Evolutionary conservation across 2,113 vertebrate genomes (phyloP).

Genomic region (Apus apus): DNA sequence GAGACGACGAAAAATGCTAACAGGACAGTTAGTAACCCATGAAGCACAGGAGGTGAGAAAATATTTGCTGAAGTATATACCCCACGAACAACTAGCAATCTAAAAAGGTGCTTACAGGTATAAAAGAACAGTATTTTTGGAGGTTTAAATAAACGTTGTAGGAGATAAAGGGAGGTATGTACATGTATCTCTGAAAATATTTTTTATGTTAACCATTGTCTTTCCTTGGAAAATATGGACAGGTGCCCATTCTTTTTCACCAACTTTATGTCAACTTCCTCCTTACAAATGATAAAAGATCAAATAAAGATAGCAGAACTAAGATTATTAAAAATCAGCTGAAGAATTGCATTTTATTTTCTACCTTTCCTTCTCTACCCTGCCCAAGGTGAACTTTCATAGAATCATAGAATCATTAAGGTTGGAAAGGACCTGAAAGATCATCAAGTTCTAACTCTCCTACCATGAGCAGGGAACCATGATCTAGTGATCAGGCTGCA

Average conservation of each 20-base stretch:
- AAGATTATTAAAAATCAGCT: neutral
- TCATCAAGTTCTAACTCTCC: no score
- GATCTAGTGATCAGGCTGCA: no score
- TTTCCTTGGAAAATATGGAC: neutral
- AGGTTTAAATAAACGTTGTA: neutral
- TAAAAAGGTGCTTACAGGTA: neutral
- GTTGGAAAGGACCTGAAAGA: no score
- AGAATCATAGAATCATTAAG: no score
- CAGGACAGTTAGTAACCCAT: constrained; percentile 83
- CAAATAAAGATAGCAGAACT: neutral
- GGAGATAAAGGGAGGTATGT: neutral
- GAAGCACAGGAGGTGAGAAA: constrained; percentile 84
- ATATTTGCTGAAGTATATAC: neutral
- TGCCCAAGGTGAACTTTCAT: neutral
- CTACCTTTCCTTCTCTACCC: neutral
- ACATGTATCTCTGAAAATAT: neutral
- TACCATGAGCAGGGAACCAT: no score
- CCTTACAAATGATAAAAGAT: neutral
- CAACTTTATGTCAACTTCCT: neutral
- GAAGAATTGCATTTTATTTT: neutral
- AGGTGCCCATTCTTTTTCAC: neutral
- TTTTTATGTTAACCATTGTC: neutral
- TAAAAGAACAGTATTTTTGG: neutral
- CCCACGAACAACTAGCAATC: neutral
- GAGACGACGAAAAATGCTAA: constrained; percentile 79